A percentile compares a stretch with the other conserved stretches of the same genome.
Evolutionary conservation across 2,113 vertebrate genomes (phyloP).

Genomic region (Strigops habroptila): DNA sequence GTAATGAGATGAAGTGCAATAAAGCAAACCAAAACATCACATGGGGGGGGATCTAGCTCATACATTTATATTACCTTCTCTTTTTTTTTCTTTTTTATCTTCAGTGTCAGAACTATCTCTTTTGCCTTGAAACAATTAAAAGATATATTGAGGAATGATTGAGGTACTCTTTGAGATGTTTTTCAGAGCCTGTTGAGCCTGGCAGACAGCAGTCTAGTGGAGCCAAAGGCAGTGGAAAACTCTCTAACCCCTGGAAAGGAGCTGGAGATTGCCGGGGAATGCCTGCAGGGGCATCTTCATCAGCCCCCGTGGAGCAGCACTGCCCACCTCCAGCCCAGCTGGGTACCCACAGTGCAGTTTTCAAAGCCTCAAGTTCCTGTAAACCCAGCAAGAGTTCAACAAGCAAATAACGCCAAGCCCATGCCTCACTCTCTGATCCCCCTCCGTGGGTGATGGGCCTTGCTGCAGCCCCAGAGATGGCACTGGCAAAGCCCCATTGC

Average conservation of each 20-base stretch:
- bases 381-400: neutral
- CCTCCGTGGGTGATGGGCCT: fast-evolving
- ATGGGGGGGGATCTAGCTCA: neutral
- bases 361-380: neutral
- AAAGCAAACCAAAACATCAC: neutral
- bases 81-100: neutral
- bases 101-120: neutral
- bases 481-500: neutral
- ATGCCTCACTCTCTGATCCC: fast-evolving
- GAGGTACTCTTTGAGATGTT: neutral
- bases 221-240: neutral
- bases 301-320: neutral
- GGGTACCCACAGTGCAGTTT: neutral
- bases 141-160: neutral
- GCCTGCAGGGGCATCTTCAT: neutral
- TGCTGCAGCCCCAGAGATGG: neutral
- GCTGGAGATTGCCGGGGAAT: neutral
- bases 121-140: neutral
- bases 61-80: neutral
- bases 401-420: neutral
- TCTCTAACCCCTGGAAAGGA: neutral
- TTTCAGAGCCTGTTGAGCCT: neutral
- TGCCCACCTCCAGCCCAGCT: neutral
- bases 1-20: neutral
- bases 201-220: neutral